These are phyloP conservation scores for Tetraneura akinire DNA, from an alignment of 1,140 invertebrate genomes.

Conservation along the genomic window DNA sequence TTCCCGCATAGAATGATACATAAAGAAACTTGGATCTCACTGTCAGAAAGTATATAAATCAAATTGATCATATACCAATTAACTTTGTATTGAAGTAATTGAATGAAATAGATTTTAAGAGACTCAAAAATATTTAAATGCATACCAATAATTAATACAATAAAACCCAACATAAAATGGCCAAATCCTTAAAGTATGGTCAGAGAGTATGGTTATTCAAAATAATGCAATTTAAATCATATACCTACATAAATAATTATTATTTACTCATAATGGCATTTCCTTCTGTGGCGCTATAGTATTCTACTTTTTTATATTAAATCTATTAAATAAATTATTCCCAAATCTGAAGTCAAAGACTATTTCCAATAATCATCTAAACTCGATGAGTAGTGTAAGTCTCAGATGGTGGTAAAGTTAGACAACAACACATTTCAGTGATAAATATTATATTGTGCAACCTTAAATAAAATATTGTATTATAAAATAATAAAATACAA, in stretches of 20 bases:
- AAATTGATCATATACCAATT: too few relatives aligned
- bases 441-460: slow-evolving; percentile 95
- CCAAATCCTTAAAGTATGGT: too few relatives aligned
- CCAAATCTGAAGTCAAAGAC: slow-evolving; percentile 92
- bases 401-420: slow-evolving; percentile 72
- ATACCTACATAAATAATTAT: neutral
- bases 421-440: slow-evolving; percentile 92
- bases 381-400: slow-evolving; percentile 77
- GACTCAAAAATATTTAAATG: too few relatives aligned
- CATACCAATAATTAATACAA: too few relatives aligned
- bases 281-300: slow-evolving; percentile 95
- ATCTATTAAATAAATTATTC: slow-evolving; percentile 80
- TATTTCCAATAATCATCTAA: slow-evolving; percentile 89
- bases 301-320: slow-evolving; percentile 80
- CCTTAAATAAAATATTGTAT: slow-evolving; percentile 63
- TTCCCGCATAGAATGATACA: neutral
- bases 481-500: neutral
- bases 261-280: slow-evolving; percentile 84
- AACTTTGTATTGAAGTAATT: too few relatives aligned
- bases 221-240: too few relatives aligned
- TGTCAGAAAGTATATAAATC: slow-evolving; percentile 6
- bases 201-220: too few relatives aligned
- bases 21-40: slow-evolving; percentile 10
- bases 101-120: too few relatives aligned
- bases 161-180: too few relatives aligned